These are phyloP conservation scores for Trichoplusia ni DNA, from an alignment of 1,140 invertebrate species.

Conservation along the genomic window DNA sequence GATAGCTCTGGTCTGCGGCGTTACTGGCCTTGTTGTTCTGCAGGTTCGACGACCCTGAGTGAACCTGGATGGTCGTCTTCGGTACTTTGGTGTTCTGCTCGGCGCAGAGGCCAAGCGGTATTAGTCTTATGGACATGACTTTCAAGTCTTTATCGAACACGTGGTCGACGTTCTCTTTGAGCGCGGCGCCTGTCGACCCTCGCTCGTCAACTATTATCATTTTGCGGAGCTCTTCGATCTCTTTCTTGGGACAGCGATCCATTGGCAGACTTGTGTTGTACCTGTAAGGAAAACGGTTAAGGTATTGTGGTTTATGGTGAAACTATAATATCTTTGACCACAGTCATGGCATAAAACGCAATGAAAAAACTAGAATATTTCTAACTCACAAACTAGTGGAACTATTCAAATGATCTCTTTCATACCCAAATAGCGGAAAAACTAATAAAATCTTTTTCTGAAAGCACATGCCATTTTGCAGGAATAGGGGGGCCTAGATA, in stretches of 20 bases:
- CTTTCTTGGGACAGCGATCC: slow-evolving; percentile 88
- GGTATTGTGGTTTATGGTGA: not conserved
- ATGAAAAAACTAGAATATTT: too few relatives aligned
- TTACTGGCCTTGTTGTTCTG: slow-evolving; percentile 55
- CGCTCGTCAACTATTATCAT: slow-evolving; percentile 86
- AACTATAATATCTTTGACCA: too few relatives aligned
- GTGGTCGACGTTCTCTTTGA: slow-evolving; percentile 85
- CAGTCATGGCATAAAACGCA: too few relatives aligned
- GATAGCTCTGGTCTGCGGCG: slow-evolving; percentile 91
- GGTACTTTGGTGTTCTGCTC: slow-evolving; percentile 80
- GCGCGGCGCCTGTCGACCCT: slow-evolving; percentile 66
- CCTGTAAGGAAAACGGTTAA: slow-evolving; percentile 46
- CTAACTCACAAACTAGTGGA: too few relatives aligned
- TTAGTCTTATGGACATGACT: slow-evolving; percentile 87
- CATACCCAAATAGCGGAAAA: too few relatives aligned
- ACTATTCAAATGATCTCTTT: too few relatives aligned
- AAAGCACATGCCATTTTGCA: too few relatives aligned
- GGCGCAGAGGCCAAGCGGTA: slow-evolving; percentile 87
- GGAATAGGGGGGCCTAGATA: too few relatives aligned
- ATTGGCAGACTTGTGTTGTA: slow-evolving; percentile 79
- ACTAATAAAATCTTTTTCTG: too few relatives aligned
- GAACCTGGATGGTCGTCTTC: slow-evolving; percentile 53
- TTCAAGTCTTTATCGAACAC: slow-evolving; percentile 90
- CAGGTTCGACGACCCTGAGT: slow-evolving; percentile 38
- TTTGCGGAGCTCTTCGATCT: slow-evolving; percentile 87